Percentiles rank a stretch among this genome's conserved stretches.
Conservation (phyloP, 2,797 vertebrate species). For the Notamacropus eugenii region DNA sequence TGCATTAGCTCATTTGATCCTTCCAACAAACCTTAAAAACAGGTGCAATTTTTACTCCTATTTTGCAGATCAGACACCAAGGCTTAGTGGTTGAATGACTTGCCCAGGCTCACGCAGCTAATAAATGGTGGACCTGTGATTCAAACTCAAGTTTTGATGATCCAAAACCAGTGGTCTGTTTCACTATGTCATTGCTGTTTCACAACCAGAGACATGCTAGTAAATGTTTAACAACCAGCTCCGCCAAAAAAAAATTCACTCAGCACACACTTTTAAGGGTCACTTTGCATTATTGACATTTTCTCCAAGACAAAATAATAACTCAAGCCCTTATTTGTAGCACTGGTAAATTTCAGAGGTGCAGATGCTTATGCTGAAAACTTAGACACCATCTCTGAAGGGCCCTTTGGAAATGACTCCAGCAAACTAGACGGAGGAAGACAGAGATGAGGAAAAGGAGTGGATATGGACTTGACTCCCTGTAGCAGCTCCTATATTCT, state of each 20-base stretch:
- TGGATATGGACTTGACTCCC: not conserved
- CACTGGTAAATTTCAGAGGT: not conserved
- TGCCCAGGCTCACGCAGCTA: not conserved
- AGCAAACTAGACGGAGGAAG: not conserved
- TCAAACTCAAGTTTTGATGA: not conserved
- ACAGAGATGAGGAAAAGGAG: not conserved
- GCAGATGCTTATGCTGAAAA: not conserved
- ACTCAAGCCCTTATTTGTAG: not conserved
- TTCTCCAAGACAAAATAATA: not conserved
- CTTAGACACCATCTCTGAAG: not conserved
- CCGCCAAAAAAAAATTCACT: not conserved
- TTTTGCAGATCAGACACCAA: not conserved
- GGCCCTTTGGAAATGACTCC: not conserved
- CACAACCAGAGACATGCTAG: not conserved
- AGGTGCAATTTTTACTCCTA: not conserved
- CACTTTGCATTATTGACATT: not conserved
- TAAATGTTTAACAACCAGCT: not conserved
- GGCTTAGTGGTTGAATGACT: not conserved
- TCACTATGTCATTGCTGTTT: not conserved
- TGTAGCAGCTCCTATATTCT: not conserved
- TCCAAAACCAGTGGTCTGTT: not conserved
- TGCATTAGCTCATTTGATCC: not conserved
- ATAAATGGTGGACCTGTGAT: not conserved
- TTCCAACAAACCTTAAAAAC: not conserved
- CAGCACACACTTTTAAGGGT: not conserved